Evolutionary conservation across 2,113 vertebrate genomes (phyloP), one percentile per base, ranked within the genome.

Genomic region (Siniperca chuatsi): DNA sequence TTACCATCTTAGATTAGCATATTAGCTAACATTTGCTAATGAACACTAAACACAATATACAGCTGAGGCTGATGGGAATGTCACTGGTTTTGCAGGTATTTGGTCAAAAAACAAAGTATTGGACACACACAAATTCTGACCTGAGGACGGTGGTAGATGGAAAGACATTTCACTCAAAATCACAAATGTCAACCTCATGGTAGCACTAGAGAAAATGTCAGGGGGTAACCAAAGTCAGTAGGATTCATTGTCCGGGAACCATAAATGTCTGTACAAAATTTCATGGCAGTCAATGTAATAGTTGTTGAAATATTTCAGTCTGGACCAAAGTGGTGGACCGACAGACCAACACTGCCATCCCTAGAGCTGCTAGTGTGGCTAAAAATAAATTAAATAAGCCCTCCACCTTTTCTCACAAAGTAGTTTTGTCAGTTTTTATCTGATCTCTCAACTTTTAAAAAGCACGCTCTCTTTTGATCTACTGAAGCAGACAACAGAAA

Each of bases 301-400:
- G 62, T 2, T 60, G 4, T 10, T 69, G 2, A 18, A 60, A 29
- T 23, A 69, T 48, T 79, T 55, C 11, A 25, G 6, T 57, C 46
- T 65, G 68, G 23, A 61, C 21, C 33, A 46, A 52, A 61, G 33
- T 3, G 6, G 21, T 29, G 46, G 23, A 42, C 35, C 23, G n/a
- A 73, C 50, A 68, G 57, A 76, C 4, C 16, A 6, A 40, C 50
- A 33, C 4, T 57, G 18, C 6, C 25, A n/a, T 42, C 8, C 12
- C 20, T 48, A 11, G 5, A 65, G 50, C 40, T 3, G 6, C 12
- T 6, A 35, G 12, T 5, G 0, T 4, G 3, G 13, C 58, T 79
- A 77, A 84, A 86, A 66, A 69, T 81, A 55, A 69, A 82, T 23
- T 9, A 57, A 77, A 78, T 37, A 23, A 57, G 66, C 68, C 8